Evolutionary conservation across 2,113 vertebrate genomes (phyloP).

Genomic region (Corythornis cristatus): DNA sequence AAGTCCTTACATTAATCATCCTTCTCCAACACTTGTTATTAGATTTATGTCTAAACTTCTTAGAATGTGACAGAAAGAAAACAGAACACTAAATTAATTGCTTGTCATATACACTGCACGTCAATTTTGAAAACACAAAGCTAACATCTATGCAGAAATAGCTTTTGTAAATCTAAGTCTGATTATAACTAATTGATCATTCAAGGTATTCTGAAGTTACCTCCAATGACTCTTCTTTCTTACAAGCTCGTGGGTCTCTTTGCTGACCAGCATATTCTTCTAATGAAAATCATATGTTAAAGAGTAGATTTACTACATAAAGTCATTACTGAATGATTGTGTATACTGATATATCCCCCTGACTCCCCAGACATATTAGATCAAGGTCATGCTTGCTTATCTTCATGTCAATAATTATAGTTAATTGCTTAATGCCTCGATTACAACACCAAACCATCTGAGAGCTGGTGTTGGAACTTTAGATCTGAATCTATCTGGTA

Average conservation of each 20-base stretch:
- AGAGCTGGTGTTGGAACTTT: neutral
- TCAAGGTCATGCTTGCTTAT: conserved; percentile 6
- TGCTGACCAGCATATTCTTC: neutral
- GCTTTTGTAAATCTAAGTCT: neutral
- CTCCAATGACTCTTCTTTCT: neutral
- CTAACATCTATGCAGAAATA: neutral
- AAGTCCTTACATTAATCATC: neutral
- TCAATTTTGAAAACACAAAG: neutral
- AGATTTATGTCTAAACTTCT: neutral
- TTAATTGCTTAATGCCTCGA: conserved; percentile 12
- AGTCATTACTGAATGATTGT: neutral
- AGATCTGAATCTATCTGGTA: neutral
- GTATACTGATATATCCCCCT: neutral
- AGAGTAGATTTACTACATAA: neutral
- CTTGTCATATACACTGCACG: neutral
- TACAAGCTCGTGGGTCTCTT: neutral
- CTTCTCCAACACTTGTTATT: neutral
- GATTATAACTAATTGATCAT: neutral
- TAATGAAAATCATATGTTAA: neutral
- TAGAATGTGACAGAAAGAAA: neutral
- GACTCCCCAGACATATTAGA: neutral
- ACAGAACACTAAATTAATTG: neutral
- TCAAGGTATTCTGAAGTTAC: neutral
- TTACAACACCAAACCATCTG: neutral
- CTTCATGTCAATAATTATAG: neutral